Evolutionary conservation across 2,888 invertebrate species (phyloP), one percentile per base, ranked within the genome.

Genomic region (Drosophila algonquin): DNA sequence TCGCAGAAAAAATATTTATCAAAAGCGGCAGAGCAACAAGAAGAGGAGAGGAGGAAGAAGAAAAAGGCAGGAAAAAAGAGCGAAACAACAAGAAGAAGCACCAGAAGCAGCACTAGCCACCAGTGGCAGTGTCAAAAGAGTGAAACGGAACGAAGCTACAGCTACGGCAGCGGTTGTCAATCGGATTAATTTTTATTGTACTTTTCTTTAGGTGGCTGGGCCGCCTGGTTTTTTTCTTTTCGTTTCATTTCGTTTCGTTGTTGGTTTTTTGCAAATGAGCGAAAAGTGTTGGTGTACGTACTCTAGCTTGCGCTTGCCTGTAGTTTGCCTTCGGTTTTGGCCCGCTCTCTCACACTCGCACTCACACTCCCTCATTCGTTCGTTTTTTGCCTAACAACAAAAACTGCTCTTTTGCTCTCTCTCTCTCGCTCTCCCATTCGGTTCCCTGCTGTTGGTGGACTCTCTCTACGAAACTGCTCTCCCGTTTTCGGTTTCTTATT

Each of bases 131-230:
- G 40, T 40, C 40, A 40, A 67, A 76, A 79, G 73, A 73, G 76
- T 64, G 67, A 77, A 53, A 48, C 54, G 30, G 35, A 14, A 80
- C 80, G 76, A 80, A 63, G 75, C 70, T 63, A 72, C 50, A 63
- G 75, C 70, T 63, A 72, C 50, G 60, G 52, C 60, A 30, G 32
- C 60, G 55, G 48, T 48, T 84, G 84, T 81, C 79, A 83, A 84
- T 80, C 79, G 80, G 78, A 80, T 84, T 80, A 81, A 87, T 83
- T 89, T 89, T 80, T 79, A 79, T 79, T 83, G 77, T 84, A 77
- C 71, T 80, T 82, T 78, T 79, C 75, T 75, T 81, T 79, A 63
- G 71, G 76, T 63, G 61, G 52, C 56, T 55, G 24, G 24, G 24
- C 21, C 3, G 63, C 14, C 40, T 40, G 40, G 56, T n/a, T 73